phyloP scores from a whole-genome alignment of 2,888 invertebrate genomes.

The Amphipyra berbera region DNA sequence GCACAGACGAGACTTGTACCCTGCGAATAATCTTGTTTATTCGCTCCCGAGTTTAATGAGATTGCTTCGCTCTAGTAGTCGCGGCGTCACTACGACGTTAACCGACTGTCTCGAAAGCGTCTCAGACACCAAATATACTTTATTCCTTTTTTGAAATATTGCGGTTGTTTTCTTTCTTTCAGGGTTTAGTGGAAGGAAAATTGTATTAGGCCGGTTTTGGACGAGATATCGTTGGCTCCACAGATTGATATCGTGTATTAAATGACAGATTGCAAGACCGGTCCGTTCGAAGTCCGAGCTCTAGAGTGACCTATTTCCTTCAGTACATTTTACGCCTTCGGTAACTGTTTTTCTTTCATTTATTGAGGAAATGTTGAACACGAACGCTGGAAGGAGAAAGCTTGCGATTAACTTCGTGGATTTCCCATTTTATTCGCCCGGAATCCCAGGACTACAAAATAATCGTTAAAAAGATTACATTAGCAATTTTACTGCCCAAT shows the following conservation, averaged over 20 bases:
- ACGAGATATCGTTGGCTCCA: conserved; percentile 23
- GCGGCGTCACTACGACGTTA: conserved; percentile 47
- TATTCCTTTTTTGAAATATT: conserved; percentile 48
- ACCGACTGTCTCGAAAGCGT: conserved; percentile 34
- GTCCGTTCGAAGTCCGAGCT: conserved; percentile 14
- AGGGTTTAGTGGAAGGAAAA: conserved; percentile 27
- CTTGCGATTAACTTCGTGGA: conserved; percentile 19
- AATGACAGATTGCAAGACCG: conserved; percentile 31
- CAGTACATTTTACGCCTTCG: conserved; percentile 19
- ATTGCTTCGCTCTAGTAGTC: conserved; percentile 62
- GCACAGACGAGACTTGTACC: conserved; percentile 56
- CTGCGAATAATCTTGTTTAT: conserved; percentile 71
- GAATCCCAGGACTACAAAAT: conserved; percentile 19
- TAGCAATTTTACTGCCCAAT: conserved; percentile 30
- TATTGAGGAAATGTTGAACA: conserved; percentile 19
- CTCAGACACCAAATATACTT: conserved; percentile 40
- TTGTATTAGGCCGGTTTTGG: conserved; percentile 27
- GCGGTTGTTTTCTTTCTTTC: conserved; percentile 21
- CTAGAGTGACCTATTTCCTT: conserved; percentile 32
- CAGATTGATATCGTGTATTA: conserved; percentile 51
- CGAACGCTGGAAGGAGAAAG: neutral
- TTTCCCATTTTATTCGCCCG: conserved; percentile 27
- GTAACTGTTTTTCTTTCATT: conserved; percentile 30
- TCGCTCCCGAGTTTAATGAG: conserved; percentile 67
- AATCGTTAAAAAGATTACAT: conserved; percentile 32